phyloP scores from a whole-genome alignment of 2,888 invertebrate species.

The Acronicta psi region DNA sequence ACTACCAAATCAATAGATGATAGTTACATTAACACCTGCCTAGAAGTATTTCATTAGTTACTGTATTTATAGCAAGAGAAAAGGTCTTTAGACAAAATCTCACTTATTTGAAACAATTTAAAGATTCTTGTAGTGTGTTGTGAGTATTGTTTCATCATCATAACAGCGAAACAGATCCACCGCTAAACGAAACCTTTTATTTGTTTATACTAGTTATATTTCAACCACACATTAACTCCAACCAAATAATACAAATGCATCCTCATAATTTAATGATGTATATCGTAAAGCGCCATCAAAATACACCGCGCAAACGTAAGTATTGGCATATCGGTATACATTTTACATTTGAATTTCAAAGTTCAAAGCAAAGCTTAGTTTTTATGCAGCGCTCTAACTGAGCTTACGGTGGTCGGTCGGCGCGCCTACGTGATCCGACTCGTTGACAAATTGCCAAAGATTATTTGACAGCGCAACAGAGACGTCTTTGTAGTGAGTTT shows the following conservation, averaged over 20 bases:
- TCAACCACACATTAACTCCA: not conserved
- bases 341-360: conserved; percentile 86
- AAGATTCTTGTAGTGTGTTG: too few species aligned
- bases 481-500: not conserved
- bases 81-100: too few species aligned
- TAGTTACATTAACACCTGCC: too few species aligned
- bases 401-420: conserved; percentile 85
- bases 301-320: conserved; percentile 68
- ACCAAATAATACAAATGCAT: conserved; percentile 3
- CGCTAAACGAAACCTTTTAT: too few species aligned
- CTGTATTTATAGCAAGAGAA: too few species aligned
- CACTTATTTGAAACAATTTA: too few species aligned
- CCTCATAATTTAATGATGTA: conserved; percentile 19
- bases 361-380: conserved; percentile 84
- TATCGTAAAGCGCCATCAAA: conserved; percentile 61
- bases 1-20: too few species aligned
- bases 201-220: too few species aligned
- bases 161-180: too few species aligned
- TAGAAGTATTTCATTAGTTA: too few species aligned
- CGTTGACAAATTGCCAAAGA: conserved; percentile 73
- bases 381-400: conserved; percentile 87
- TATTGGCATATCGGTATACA: conserved; percentile 78
- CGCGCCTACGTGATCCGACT: conserved; percentile 81
- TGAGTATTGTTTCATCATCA: too few species aligned
- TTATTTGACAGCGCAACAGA: conserved; percentile 38